These are phyloP conservation scores for Oscheius sp. DNA, from an alignment of 2,888 invertebrate genomes.

Conservation along the genomic window DNA sequence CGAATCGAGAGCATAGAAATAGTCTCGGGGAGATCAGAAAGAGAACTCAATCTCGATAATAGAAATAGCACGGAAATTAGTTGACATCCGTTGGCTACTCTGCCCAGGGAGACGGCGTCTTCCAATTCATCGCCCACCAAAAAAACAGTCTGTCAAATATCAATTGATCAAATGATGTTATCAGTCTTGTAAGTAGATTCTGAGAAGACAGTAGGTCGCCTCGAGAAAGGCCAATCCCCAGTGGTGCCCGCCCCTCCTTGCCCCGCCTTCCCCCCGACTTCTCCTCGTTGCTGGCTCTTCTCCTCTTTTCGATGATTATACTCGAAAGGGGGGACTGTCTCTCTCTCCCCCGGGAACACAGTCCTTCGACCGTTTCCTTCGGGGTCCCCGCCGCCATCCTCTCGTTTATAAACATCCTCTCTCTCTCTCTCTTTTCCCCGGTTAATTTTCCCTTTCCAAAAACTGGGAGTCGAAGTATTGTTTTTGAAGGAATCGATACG, in stretches of 20 bases:
- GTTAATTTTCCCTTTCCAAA: neutral
- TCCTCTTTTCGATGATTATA: neutral
- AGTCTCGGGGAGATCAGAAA: too few species aligned
- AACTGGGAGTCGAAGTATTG: too few species aligned
- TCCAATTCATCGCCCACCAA: too few species aligned
- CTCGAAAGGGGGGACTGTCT: neutral
- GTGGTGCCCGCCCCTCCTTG: slow-evolving; percentile 13
- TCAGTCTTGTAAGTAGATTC: neutral
- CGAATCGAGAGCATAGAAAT: neutral
- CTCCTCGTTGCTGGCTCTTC: neutral
- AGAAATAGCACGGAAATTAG: too few species aligned
- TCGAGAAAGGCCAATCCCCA: neutral
- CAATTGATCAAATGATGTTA: too few species aligned
- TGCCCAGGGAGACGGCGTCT: too few species aligned
- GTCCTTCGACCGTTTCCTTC: too few species aligned
- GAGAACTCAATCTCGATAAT: too few species aligned
- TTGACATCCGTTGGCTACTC: too few species aligned
- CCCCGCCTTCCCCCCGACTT: slow-evolving; percentile 6
- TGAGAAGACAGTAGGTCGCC: neutral
- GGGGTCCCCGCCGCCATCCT: neutral
- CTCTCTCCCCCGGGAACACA: neutral
- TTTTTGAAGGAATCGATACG: too few species aligned
- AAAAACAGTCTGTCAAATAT: too few species aligned
- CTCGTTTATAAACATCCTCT: neutral
- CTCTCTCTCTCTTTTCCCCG: slow-evolving; percentile 1